Evolutionary conservation across 2,113 vertebrate species (phyloP).

Genomic region (Ameiurus melas): DNA sequence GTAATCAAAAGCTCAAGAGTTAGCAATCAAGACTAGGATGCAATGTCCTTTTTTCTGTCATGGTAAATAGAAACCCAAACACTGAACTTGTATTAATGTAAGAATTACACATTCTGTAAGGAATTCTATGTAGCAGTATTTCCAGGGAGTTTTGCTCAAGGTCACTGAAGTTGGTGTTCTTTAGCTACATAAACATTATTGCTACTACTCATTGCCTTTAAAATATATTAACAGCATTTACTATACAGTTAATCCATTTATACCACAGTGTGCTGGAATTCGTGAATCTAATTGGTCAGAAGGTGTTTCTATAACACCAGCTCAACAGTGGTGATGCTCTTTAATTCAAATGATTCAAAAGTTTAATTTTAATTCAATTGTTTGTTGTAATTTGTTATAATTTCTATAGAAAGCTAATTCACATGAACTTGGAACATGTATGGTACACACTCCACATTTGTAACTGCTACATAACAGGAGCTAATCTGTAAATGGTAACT

Average conservation of each 20-base stretch:
- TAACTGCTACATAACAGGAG: too few species aligned
- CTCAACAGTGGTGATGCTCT: too few species aligned
- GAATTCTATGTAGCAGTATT: background rate
- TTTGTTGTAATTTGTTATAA: background rate
- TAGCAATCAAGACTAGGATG: conserved; percentile 12
- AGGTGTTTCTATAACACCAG: background rate
- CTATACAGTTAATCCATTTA: conserved; percentile 12
- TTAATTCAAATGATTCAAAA: background rate
- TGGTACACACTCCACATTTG: background rate
- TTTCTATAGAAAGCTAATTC: background rate
- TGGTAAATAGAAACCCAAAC: conserved; percentile 23
- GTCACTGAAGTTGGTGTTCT: background rate
- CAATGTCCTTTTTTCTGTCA: conserved; percentile 1
- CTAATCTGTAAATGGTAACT: too few species aligned
- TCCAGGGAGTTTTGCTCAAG: conserved; percentile 13
- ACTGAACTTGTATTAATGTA: background rate
- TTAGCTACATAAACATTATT: conserved; percentile 8
- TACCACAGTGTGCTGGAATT: background rate
- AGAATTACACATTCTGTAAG: background rate
- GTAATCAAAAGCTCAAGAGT: conserved; percentile 56
- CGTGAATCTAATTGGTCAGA: background rate
- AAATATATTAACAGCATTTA: conserved; percentile 4
- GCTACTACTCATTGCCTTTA: background rate
- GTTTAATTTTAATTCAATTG: too few species aligned
- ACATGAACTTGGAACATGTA: background rate